phyloP scores from a whole-genome alignment of 2,797 vertebrate species.

The Sebastes diploproa region DNA sequence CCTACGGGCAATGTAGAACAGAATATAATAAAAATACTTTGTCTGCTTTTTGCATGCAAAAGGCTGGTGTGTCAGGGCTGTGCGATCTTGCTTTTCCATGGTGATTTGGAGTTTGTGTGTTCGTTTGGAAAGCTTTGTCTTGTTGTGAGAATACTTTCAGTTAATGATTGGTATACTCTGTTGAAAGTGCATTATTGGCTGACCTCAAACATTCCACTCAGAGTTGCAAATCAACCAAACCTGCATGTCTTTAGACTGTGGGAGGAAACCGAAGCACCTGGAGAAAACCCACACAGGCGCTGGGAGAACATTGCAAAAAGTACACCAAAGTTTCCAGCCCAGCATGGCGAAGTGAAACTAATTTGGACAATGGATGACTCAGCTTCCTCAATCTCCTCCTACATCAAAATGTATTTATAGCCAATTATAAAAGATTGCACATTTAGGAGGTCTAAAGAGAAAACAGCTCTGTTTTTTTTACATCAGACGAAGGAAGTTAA shows the following conservation, averaged over 20 bases:
- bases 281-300: not conserved
- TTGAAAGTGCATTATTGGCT: not conserved
- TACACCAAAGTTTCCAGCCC: not conserved
- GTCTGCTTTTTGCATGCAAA: not conserved
- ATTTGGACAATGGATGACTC: conserved; percentile 20
- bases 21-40: no score
- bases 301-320: not conserved
- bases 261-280: not conserved
- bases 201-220: not conserved
- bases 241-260: not conserved
- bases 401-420: conserved; percentile 16
- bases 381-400: not conserved
- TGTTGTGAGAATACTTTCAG: not conserved
- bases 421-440: conserved; percentile 26
- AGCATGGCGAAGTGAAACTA: not conserved
- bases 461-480: conserved; percentile 22
- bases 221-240: not conserved
- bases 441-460: conserved; percentile 14
- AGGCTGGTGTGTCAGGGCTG: not conserved
- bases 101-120: not conserved
- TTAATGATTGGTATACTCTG: not conserved
- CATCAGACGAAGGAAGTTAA: conserved; percentile 66
- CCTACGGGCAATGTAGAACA: not conserved
- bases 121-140: not conserved
- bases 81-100: not conserved